phyloP scores from a whole-genome alignment of 2,888 invertebrate species.

The Gymnocheta viridis region DNA sequence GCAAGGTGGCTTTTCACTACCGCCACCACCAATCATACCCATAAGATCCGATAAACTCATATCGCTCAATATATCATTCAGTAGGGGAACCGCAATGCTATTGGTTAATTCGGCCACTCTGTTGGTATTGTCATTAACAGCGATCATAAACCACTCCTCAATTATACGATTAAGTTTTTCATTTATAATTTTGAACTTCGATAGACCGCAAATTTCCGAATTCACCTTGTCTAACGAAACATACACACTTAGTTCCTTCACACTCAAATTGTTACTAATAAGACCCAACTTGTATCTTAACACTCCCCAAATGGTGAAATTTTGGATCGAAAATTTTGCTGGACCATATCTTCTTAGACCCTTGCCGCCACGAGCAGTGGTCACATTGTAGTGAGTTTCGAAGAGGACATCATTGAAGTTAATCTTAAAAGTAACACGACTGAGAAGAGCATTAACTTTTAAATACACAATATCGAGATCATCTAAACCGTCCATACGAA shows the following conservation, averaged over 20 bases:
- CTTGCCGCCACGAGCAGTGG: slow-evolving; percentile 60
- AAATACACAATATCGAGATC: slow-evolving; percentile 74
- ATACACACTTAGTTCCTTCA: slow-evolving; percentile 74
- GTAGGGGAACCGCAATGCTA: slow-evolving; percentile 70
- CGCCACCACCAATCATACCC: slow-evolving; percentile 70
- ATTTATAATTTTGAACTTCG: slow-evolving; percentile 75
- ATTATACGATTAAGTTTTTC: slow-evolving; percentile 76
- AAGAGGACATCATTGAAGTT: slow-evolving; percentile 73
- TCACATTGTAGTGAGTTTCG: slow-evolving; percentile 74
- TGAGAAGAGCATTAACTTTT: slow-evolving; percentile 67
- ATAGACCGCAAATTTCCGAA: slow-evolving; percentile 76
- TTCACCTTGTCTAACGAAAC: slow-evolving; percentile 74
- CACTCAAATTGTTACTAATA: slow-evolving; percentile 64
- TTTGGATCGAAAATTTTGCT: slow-evolving; percentile 74
- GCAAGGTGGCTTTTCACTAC: slow-evolving; percentile 58
- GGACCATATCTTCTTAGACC: slow-evolving; percentile 73
- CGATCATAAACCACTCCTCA: slow-evolving; percentile 76
- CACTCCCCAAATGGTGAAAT: slow-evolving; percentile 72
- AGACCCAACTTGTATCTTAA: slow-evolving; percentile 74
- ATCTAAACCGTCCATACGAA: slow-evolving; percentile 74
- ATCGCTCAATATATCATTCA: slow-evolving; percentile 76
- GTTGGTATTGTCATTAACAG: slow-evolving; percentile 77
- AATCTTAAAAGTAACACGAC: slow-evolving; percentile 73
- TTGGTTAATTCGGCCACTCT: slow-evolving; percentile 73
- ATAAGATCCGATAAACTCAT: slow-evolving; percentile 74